These are phyloP conservation scores for Ammospiza nelsoni DNA, from an alignment of 2,113 vertebrate genomes.

Conservation along the genomic window DNA sequence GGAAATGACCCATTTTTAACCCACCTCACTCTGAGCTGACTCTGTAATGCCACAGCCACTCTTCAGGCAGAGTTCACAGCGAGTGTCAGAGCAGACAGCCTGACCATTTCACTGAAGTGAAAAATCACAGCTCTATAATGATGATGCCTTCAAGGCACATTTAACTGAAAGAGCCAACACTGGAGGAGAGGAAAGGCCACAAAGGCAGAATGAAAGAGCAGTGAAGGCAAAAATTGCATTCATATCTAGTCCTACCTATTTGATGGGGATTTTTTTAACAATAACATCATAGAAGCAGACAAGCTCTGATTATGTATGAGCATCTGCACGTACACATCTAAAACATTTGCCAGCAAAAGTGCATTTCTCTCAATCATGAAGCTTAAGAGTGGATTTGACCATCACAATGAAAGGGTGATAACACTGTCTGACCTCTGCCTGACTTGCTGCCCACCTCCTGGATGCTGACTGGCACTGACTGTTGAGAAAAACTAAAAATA, in stretches of 20 bases:
- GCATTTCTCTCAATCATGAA: slow-evolving; percentile 84
- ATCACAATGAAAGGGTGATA: slow-evolving; percentile 85
- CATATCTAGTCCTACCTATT: slow-evolving; percentile 20
- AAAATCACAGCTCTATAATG: neutral
- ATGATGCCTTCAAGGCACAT: neutral
- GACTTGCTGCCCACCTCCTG: slow-evolving; percentile 75
- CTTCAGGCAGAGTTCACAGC: neutral
- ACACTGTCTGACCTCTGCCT: slow-evolving; percentile 82
- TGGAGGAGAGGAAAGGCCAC: neutral
- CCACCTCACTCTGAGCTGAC: neutral
- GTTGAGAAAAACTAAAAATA: slow-evolving; percentile 61
- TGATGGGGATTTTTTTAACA: neutral
- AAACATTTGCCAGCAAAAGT: slow-evolving; percentile 85
- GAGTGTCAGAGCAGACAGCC: neutral
- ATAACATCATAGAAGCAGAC: slow-evolving; percentile 9
- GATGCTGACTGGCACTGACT: slow-evolving; percentile 71
- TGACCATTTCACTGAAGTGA: neutral
- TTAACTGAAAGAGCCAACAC: neutral
- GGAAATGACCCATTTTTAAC: neutral
- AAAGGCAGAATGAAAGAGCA: neutral
- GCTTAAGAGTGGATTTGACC: slow-evolving; percentile 88
- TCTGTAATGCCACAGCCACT: neutral
- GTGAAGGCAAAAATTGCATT: slow-evolving; percentile 25
- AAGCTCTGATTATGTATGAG: slow-evolving; percentile 60
- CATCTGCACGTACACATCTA: slow-evolving; percentile 63